A percentile compares a stretch with the other conserved stretches of the same genome.
Conservation (phyloP, 2,888 invertebrate species). For the Drosophila quasianomalipes region DNA sequence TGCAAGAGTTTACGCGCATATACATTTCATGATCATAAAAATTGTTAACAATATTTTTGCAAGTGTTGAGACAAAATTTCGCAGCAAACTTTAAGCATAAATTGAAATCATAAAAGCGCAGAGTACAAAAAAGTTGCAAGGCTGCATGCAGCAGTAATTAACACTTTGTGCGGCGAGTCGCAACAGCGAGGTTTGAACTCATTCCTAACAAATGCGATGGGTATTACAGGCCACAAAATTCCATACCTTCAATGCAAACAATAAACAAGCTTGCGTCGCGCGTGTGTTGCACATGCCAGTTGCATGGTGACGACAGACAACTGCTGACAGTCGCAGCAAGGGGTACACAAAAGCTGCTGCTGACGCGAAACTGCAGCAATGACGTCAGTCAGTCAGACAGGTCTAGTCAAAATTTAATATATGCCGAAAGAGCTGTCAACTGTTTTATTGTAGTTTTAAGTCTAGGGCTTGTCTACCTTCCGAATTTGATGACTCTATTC, state of each 20-base stretch:
- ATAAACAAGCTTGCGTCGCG: constrained; percentile 25
- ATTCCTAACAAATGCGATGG: constrained; percentile 47
- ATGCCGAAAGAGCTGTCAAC: background rate
- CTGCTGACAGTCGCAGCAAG: constrained; percentile 13
- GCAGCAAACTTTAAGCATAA: constrained; percentile 37
- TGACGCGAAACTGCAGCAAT: constrained; percentile 19
- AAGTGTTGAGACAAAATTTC: constrained; percentile 22
- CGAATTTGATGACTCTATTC: background rate
- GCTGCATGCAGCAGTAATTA: constrained; percentile 49
- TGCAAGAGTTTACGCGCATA: constrained; percentile 41
- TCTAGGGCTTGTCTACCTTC: no score
- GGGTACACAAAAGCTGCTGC: constrained; percentile 29
- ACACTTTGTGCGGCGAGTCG: constrained; percentile 20
- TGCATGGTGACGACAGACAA: constrained; percentile 10
- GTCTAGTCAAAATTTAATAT: background rate
- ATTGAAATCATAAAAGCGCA: constrained; percentile 24
- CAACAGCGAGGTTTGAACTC: constrained; percentile 20
- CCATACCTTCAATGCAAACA: constrained; percentile 33
- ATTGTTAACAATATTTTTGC: constrained; percentile 30
- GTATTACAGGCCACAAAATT: constrained; percentile 17
- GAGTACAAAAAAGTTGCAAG: background rate
- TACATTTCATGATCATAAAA: constrained; percentile 39
- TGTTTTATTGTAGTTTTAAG: background rate
- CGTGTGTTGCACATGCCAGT: constrained; percentile 20
- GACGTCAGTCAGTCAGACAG: constrained; percentile 3